Percentiles rank a stretch among this genome's conserved stretches.
Evolutionary conservation across 2,113 vertebrate genomes (phyloP).

Genomic region (Mormoops blainvillei): DNA sequence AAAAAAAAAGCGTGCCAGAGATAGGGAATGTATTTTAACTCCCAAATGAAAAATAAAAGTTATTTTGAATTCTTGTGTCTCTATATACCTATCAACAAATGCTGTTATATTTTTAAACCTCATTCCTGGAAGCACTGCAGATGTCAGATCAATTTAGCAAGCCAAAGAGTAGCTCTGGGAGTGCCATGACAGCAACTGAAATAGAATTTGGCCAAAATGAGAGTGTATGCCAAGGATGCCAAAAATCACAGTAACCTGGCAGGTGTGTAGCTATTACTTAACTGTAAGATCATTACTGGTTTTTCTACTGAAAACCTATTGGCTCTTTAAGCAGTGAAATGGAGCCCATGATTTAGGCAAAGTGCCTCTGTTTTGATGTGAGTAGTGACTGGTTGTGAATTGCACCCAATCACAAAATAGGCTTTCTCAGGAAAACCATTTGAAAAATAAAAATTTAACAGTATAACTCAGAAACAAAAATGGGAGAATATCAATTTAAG

Average conservation of each 20-base stretch:
- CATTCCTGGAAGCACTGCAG: slow-evolving; percentile 12
- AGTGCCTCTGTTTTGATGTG: not conserved
- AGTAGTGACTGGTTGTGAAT: not conserved
- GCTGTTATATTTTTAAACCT: slow-evolving; percentile 21
- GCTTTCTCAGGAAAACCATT: not conserved
- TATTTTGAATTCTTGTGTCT: not conserved
- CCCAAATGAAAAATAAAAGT: not conserved
- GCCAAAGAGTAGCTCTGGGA: not conserved
- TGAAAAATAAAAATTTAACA: not conserved
- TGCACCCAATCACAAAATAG: not conserved
- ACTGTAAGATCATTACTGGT: not conserved
- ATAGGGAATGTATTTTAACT: not conserved
- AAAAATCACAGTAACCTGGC: not conserved
- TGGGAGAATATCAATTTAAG: not conserved
- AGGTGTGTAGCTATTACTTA: not conserved
- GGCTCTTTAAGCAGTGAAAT: not conserved
- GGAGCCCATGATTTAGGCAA: not conserved
- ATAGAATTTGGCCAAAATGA: not conserved
- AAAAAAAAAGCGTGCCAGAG: not conserved
- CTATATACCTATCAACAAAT: not conserved
- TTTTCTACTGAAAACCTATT: not conserved
- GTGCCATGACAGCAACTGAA: not conserved
- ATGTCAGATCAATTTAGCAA: slow-evolving; percentile 19
- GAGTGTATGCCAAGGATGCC: not conserved
- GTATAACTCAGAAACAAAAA: not conserved